These are phyloP conservation scores for Ptychoptera albimana DNA, from an alignment of 2,888 invertebrate genomes.

Conservation along the genomic window DNA sequence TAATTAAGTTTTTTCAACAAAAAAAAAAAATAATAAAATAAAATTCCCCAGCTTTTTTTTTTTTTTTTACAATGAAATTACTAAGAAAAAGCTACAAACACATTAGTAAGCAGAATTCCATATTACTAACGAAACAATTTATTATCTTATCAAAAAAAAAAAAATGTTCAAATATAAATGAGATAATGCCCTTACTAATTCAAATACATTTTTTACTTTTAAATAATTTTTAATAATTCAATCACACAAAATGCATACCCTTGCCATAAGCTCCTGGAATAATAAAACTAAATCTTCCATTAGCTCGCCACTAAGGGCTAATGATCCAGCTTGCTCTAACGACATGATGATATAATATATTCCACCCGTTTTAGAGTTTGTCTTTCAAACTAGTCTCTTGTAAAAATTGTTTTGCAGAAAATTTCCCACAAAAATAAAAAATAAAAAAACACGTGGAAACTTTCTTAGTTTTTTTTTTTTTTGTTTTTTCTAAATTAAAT, in stretches of 20 bases:
- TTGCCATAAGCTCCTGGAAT: slow-evolving; percentile 50
- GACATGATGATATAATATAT: slow-evolving; percentile 36
- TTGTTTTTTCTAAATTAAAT: neutral
- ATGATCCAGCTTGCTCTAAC: slow-evolving; percentile 44
- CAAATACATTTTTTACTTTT: too few species aligned
- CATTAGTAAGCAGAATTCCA: too few species aligned
- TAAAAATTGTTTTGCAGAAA: neutral
- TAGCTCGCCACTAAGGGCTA: slow-evolving; percentile 46
- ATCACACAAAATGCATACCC: slow-evolving; percentile 36
- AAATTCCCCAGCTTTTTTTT: too few species aligned
- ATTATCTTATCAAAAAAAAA: too few species aligned
- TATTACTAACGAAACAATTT: too few species aligned
- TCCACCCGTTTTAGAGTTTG: slow-evolving; percentile 19
- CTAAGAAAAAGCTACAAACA: too few species aligned
- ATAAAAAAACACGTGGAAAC: neutral
- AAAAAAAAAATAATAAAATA: too few species aligned
- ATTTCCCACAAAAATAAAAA: slow-evolving; percentile 1
- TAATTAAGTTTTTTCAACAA: too few species aligned
- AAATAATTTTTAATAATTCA: neutral
- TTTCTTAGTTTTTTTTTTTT: slow-evolving; percentile 3
- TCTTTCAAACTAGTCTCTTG: slow-evolving; percentile 6
- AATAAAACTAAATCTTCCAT: slow-evolving; percentile 57
- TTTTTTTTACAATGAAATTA: too few species aligned
- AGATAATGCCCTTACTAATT: too few species aligned
- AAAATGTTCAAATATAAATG: too few species aligned